These are phyloP conservation scores for Torymus tubicola DNA, from an alignment of 2,888 invertebrate genomes.

Conservation along the genomic window DNA sequence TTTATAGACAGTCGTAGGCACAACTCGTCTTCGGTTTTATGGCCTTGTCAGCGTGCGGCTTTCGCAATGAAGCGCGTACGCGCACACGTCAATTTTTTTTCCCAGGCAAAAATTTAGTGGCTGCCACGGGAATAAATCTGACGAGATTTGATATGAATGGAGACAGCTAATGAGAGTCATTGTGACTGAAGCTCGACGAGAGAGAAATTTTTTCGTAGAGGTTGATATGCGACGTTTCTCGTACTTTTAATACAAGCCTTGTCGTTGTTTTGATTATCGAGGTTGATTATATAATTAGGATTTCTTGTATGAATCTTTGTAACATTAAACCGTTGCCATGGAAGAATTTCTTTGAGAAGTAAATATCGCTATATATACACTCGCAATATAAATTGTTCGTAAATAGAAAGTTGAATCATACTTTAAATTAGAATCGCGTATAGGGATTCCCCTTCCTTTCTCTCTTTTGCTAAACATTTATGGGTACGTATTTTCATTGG, in stretches of 20 bases:
- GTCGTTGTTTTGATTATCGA: too few species aligned
- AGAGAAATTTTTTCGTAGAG: too few species aligned
- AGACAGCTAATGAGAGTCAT: slow-evolving; percentile 5
- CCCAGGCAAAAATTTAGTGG: slow-evolving; percentile 34
- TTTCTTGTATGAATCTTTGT: too few species aligned
- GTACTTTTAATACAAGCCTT: too few species aligned
- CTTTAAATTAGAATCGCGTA: not conserved
- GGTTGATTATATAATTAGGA: too few species aligned
- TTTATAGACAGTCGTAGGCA: slow-evolving; percentile 38
- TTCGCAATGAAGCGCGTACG: slow-evolving; percentile 21
- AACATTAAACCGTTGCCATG: too few species aligned
- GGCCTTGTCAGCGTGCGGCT: slow-evolving; percentile 39
- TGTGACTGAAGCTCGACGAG: not conserved
- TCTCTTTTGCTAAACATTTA: not conserved
- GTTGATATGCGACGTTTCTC: too few species aligned
- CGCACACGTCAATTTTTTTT: slow-evolving; percentile 24
- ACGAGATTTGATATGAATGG: slow-evolving; percentile 3
- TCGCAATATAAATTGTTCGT: not conserved
- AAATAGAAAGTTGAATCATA: not conserved
- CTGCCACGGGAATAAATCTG: slow-evolving; percentile 28
- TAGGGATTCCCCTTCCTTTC: not conserved
- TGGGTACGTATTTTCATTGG: not conserved
- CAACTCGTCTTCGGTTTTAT: slow-evolving; percentile 24
- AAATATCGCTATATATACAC: too few species aligned
- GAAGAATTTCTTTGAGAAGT: too few species aligned